phyloP scores from a whole-genome alignment of 2,888 invertebrate genomes.

The Anoncus sp. region DNA sequence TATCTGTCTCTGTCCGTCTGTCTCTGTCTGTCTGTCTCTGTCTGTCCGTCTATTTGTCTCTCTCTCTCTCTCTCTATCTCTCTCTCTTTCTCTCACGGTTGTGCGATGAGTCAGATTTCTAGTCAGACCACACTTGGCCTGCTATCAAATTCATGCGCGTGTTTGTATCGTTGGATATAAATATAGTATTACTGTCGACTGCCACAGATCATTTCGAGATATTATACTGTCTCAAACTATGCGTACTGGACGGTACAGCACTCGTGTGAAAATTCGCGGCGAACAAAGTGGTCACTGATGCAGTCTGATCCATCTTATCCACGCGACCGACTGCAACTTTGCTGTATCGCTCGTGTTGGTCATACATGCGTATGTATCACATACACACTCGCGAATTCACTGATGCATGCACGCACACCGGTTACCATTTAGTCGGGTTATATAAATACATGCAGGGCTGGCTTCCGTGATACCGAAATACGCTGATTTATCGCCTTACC shows the following conservation, averaged over 20 bases:
- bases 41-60: neutral
- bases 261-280: conserved; percentile 46
- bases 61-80: neutral
- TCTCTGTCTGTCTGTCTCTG: neutral
- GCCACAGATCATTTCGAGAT: conserved; percentile 23
- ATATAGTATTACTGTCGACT: neutral
- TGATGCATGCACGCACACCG: conserved; percentile 29
- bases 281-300: conserved; percentile 53
- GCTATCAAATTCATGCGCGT: conserved; percentile 74
- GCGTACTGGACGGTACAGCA: conserved; percentile 10
- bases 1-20: neutral
- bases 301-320: conserved; percentile 40
- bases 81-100: neutral
- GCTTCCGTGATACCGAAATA: conserved; percentile 82
- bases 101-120: conserved; percentile 64
- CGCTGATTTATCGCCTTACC: conserved; percentile 76
- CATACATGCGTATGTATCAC: neutral
- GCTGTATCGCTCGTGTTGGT: neutral
- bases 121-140: conserved; percentile 71
- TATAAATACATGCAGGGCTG: conserved; percentile 75
- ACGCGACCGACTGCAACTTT: conserved; percentile 7
- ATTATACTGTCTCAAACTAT: conserved; percentile 1
- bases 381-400: neutral
- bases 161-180: conserved; percentile 20
- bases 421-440: conserved; percentile 58